A percentile compares a stretch with the other conserved stretches of the same genome.
Conservation (phyloP, 2,113 vertebrate genomes). For the Corvus cornix region DNA sequence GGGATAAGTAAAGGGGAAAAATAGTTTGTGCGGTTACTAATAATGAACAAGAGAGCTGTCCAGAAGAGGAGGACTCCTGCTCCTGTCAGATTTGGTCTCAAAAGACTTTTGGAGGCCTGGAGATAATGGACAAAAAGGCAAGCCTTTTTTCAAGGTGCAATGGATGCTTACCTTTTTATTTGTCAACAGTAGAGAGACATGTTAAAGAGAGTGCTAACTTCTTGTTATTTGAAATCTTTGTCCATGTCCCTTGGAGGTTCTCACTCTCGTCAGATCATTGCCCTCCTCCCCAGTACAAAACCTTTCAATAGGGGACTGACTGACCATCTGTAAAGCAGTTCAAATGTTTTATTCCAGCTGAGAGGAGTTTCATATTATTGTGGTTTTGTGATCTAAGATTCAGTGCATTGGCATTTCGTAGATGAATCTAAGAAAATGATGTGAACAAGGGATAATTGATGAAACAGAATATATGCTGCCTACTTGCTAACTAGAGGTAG, state of each 20-base stretch:
- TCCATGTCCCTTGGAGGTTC: neutral
- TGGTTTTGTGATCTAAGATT: neutral
- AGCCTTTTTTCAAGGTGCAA: neutral
- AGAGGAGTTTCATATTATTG: neutral
- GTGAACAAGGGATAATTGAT: neutral
- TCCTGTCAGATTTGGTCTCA: neutral
- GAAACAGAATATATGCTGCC: neutral
- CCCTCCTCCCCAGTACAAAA: neutral
- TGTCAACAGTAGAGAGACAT: neutral
- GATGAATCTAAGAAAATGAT: neutral
- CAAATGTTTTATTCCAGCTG: neutral
- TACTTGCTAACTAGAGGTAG: neutral
- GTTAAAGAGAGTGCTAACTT: neutral
- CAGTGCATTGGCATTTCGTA: neutral
- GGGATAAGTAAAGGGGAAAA: neutral
- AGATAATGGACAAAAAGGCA: neutral
- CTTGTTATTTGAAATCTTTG: neutral
- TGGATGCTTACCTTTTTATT: neutral
- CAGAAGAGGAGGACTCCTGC: neutral
- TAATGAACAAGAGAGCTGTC: neutral
- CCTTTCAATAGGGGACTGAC: neutral
- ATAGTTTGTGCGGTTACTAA: neutral
- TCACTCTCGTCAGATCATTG: neutral
- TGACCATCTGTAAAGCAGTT: neutral
- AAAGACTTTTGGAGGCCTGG: neutral